Conservation (phyloP, 1,140 invertebrate genomes). For the Onthophagus taurus region DNA sequence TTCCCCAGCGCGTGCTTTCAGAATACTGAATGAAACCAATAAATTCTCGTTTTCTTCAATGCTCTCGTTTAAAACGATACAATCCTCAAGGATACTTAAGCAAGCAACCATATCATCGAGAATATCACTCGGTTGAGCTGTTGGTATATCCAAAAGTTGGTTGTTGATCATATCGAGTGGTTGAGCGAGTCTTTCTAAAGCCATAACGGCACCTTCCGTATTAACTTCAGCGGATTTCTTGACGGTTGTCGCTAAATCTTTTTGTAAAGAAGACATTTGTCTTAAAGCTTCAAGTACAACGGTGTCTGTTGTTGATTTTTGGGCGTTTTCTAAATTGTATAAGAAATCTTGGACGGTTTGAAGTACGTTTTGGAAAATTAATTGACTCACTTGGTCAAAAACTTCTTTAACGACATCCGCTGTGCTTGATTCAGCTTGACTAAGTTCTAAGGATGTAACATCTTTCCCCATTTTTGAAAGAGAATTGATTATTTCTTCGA, state of each 20-base stretch:
- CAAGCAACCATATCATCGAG: constrained; percentile 33
- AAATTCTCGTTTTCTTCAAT: constrained; percentile 16
- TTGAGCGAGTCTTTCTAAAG: constrained; percentile 30
- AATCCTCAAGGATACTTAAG: constrained; percentile 35
- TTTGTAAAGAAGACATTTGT: constrained; percentile 31
- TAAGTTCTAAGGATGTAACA: constrained; percentile 15
- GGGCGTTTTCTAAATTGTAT: constrained; percentile 31
- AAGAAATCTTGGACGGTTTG: constrained; percentile 30
- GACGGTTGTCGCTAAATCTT: constrained; percentile 29
- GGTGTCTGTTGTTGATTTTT: constrained; percentile 24
- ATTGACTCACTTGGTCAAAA: constrained; percentile 32
- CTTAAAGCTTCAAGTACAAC: constrained; percentile 28
- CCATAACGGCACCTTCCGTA: constrained; percentile 25
- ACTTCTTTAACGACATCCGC: constrained; percentile 34
- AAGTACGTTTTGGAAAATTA: constrained; percentile 30
- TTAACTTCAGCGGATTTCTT: constrained; percentile 22
- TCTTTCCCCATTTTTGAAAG: constrained; percentile 34
- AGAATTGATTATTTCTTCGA: constrained; percentile 43
- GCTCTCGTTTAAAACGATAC: constrained; percentile 24
- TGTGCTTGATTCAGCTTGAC: constrained; percentile 10
- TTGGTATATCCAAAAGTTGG: constrained; percentile 28
- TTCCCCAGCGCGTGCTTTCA: constrained; percentile 24
- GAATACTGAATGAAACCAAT: constrained; percentile 19
- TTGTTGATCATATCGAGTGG: constrained; percentile 31
- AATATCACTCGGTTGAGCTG: constrained; percentile 21